Percentiles rank a stretch among this genome's conserved stretches.
phyloP scores from a whole-genome alignment of 2,888 invertebrate species.

The Hypselothyrea guttata region DNA sequence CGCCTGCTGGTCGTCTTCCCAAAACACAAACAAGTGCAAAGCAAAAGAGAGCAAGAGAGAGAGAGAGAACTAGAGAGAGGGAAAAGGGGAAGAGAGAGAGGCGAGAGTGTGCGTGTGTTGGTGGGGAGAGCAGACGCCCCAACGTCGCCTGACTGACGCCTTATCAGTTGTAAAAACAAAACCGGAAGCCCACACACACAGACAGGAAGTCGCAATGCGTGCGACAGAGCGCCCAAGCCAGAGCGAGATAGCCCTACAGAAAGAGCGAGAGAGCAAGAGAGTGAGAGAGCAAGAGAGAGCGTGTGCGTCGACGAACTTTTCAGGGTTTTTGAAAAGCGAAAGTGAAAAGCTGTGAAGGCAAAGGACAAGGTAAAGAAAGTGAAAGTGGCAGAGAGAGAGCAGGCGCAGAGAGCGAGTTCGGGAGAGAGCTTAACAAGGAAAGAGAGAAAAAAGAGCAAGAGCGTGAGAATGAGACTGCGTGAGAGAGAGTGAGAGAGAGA shows the following conservation, averaged over 20 bases:
- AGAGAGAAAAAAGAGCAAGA: constrained; percentile 10
- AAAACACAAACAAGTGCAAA: constrained; percentile 43
- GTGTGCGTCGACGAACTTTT: constrained; percentile 68
- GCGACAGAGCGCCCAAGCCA: constrained; percentile 22
- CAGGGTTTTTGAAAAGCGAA: constrained; percentile 60
- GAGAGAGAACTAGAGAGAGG: not conserved
- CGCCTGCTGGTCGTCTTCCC: constrained; percentile 72
- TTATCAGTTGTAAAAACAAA: constrained; percentile 75
- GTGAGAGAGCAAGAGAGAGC: constrained; percentile 18
- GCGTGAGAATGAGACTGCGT: constrained; percentile 3
- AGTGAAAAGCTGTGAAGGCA: constrained; percentile 72
- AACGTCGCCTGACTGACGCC: constrained; percentile 63
- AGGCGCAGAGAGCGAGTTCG: constrained; percentile 20
- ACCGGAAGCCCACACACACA: constrained; percentile 77
- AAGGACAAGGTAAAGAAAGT: constrained; percentile 71
- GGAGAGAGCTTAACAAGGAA: not conserved
- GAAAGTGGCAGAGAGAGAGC: constrained; percentile 50
- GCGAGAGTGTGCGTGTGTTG: no score
- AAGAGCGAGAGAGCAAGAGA: constrained; percentile 1
- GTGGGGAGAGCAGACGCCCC: constrained; percentile 27
- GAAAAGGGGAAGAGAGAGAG: not conserved
- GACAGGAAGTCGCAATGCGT: constrained; percentile 69
- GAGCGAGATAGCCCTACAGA: constrained; percentile 14
- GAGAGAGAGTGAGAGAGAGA: constrained; percentile 13
- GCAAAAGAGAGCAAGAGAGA: not conserved